A percentile compares a stretch with the other conserved stretches of the same genome.
phyloP scores from a whole-genome alignment of 2,113 vertebrate genomes.

The Meleagris gallopavo region DNA sequence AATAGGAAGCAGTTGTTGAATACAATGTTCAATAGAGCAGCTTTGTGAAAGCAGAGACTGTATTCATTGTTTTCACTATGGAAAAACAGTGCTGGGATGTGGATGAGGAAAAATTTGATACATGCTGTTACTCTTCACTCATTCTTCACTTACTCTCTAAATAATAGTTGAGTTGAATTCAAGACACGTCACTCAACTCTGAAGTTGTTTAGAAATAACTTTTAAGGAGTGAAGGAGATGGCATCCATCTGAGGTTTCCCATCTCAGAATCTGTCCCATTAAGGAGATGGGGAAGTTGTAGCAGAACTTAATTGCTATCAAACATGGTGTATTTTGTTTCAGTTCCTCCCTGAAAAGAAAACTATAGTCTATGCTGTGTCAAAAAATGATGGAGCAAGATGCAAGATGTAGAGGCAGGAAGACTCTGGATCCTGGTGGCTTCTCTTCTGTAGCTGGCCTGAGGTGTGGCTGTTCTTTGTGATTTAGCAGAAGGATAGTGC shows the following conservation, averaged over 20 bases:
- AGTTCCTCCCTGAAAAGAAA: neutral
- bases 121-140: neutral
- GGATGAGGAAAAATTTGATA: neutral
- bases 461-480: neutral
- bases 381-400: neutral
- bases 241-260: neutral
- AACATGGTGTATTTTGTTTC: neutral
- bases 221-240: neutral
- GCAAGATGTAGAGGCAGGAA: neutral
- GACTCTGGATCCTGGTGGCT: neutral
- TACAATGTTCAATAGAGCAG: neutral
- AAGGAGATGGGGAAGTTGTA: neutral
- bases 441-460: neutral
- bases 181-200: neutral
- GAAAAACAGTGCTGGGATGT: neutral
- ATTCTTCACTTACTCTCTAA: neutral
- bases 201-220: neutral
- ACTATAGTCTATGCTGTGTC: neutral
- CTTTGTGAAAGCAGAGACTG: neutral
- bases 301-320: neutral
- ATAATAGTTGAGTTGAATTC: neutral
- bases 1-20: neutral
- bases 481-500: neutral
- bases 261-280: neutral
- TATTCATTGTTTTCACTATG: neutral